Evolutionary conservation across 1,140 invertebrate species (phyloP), one percentile per base, ranked within the genome.

Genomic region (Pogonognathellus flavescens): DNA sequence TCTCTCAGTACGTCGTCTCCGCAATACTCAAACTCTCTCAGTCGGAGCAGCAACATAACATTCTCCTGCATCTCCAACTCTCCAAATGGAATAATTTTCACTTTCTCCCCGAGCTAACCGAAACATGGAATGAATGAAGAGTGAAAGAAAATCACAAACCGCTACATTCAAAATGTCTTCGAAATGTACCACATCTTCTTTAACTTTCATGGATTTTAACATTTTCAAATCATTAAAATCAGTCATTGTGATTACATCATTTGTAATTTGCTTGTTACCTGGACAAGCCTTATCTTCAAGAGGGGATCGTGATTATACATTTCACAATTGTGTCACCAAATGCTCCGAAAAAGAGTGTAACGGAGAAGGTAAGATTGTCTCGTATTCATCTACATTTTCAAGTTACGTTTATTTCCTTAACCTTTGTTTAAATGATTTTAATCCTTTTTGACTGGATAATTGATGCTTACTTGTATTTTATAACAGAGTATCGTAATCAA

Each of bases 401-500:
- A n/a, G n/a, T n/a, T n/a, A n/a, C n/a, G n/a, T n/a, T n/a, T n/a
- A n/a, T 16, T 66, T 66, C 41, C 66, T 41, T 25, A 66, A 70
- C 3, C 16, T 49, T 70, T 66, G 13, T 41, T 7, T 53, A 53
- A 13, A 53, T 53, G 52, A 53, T 53, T 13, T 53, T 8, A 8
- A 8, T 53, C 52, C 7, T 53, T 13, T 7, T 53, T 7, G 7
- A 8, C 13, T 13, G 52, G 7, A 8, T 53, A 53, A 53, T 53
- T 53, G 16, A 14, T 8, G 18, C 57, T 59, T 59, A 7, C 9
- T 60, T 16, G n/a, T 10, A 10, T 60, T 52, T 11, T 20, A 13
- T 50, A 70, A 57, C 80, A 88, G 87, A 86, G 10, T 88, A 85
- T 66, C 90, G 91, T 87, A 86, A 90, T n/a, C 92, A 93, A 88